Evolutionary conservation across 1,140 invertebrate genomes (phyloP).

Genomic region (Pseudomyrmex sp.): DNA sequence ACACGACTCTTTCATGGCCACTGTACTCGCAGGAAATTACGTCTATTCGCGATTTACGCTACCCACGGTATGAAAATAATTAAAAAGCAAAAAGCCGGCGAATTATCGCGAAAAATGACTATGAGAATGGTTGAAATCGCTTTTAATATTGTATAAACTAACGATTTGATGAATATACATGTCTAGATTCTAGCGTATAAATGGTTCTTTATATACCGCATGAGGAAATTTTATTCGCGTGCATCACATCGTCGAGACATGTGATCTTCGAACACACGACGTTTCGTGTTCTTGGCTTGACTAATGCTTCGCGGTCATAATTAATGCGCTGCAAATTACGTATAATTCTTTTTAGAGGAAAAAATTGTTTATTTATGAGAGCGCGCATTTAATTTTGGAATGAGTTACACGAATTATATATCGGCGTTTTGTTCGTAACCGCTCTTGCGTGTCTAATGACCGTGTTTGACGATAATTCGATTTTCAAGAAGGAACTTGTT

Average conservation of each 20-base stretch:
- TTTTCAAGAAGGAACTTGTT: conserved; percentile 65
- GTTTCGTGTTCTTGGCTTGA: conserved; percentile 29
- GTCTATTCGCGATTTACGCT: conserved; percentile 62
- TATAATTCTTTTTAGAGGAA: neutral
- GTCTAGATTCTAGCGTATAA: conserved; percentile 8
- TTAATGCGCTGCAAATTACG: conserved; percentile 9
- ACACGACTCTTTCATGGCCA: conserved; percentile 70
- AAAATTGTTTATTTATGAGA: too few species aligned
- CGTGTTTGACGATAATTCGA: conserved; percentile 72
- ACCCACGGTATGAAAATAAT: conserved; percentile 66
- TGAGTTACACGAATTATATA: conserved; percentile 39
- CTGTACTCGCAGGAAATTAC: conserved; percentile 74
- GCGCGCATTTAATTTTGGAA: conserved; percentile 1
- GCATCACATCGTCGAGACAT: neutral
- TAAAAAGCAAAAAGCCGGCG: conserved; percentile 23
- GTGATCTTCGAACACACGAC: conserved; percentile 49
- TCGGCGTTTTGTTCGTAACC: conserved; percentile 63
- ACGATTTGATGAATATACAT: conserved; percentile 38
- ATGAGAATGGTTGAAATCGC: conserved; percentile 44
- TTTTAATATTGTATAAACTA: conserved; percentile 32
- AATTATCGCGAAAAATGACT: conserved; percentile 49
- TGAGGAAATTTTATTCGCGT: conserved; percentile 33
- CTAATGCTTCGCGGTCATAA: conserved; percentile 15
- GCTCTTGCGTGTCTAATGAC: conserved; percentile 70
- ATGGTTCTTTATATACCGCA: neutral